Conservation (phyloP, 2,797 vertebrate genomes). For the Aulostomus chinensis region DNA sequence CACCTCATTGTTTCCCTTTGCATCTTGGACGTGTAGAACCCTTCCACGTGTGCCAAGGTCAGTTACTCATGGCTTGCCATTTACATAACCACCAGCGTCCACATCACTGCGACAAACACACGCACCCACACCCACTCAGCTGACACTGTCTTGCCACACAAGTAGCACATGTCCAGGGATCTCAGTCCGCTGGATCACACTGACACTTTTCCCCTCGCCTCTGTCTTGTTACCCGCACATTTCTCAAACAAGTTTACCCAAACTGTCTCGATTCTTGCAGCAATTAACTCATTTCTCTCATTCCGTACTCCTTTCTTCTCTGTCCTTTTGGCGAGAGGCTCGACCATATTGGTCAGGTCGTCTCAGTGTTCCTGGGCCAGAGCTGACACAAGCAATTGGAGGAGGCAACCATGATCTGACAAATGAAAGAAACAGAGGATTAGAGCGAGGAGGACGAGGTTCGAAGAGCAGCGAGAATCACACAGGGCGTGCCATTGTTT, state of each 20-base stretch:
- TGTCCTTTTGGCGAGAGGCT: constrained; percentile 66
- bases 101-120: constrained; percentile 48
- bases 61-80: constrained; percentile 57
- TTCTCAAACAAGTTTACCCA: constrained; percentile 70
- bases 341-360: constrained; percentile 77
- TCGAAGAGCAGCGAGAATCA: constrained; percentile 69
- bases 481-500: constrained; percentile 82
- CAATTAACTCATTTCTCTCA: constrained; percentile 79
- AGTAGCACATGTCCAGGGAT: constrained; percentile 53
- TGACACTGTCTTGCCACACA: constrained; percentile 62
- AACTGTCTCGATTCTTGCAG: constrained; percentile 74
- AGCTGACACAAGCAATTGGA: constrained; percentile 77
- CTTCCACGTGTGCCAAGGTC: constrained; percentile 66
- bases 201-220: constrained; percentile 45
- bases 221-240: constrained; percentile 67
- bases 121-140: constrained; percentile 31
- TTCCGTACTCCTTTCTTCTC: constrained; percentile 68
- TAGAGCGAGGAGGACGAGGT: constrained; percentile 67
- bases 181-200: constrained; percentile 54
- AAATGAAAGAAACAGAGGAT: constrained; percentile 76
- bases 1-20: constrained; percentile 59
- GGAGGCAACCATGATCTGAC: constrained; percentile 73
- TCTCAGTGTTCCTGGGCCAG: constrained; percentile 69
- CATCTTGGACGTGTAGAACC: constrained; percentile 48
- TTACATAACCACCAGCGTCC: constrained; percentile 49